These are phyloP conservation scores for Hemiscyllium ocellatum DNA, from an alignment of 2,113 vertebrate species.

Conservation along the genomic window DNA sequence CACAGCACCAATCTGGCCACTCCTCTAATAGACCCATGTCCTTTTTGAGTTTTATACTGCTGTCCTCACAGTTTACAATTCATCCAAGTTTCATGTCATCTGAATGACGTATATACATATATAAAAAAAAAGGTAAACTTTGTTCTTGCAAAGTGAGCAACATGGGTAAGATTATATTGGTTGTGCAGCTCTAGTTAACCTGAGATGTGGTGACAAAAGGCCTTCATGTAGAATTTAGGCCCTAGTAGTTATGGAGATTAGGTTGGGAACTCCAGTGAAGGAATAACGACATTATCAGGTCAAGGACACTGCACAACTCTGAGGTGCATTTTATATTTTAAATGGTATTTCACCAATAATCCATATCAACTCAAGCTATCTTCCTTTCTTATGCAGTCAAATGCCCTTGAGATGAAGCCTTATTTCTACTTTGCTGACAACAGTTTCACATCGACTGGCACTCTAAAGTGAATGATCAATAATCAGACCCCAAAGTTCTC, in stretches of 20 bases:
- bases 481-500: background rate
- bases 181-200: background rate
- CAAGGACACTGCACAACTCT: background rate
- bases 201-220: background rate
- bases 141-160: background rate
- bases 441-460: background rate
- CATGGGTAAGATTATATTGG: background rate
- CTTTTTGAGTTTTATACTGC: no score
- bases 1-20: no score
- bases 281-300: background rate
- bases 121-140: no score
- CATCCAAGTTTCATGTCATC: no score
- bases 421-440: background rate
- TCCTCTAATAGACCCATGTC: no score
- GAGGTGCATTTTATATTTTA: background rate
- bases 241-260: background rate
- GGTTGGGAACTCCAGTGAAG: background rate
- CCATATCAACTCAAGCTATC: background rate
- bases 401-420: background rate
- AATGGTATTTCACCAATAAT: background rate
- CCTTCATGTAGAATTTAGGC: background rate
- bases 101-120: no score
- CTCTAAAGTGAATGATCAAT: constrained; percentile 7
- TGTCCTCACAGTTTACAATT: no score
- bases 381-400: background rate